Conservation (phyloP, 2,113 vertebrate species). For the Scomber scombrus region DNA sequence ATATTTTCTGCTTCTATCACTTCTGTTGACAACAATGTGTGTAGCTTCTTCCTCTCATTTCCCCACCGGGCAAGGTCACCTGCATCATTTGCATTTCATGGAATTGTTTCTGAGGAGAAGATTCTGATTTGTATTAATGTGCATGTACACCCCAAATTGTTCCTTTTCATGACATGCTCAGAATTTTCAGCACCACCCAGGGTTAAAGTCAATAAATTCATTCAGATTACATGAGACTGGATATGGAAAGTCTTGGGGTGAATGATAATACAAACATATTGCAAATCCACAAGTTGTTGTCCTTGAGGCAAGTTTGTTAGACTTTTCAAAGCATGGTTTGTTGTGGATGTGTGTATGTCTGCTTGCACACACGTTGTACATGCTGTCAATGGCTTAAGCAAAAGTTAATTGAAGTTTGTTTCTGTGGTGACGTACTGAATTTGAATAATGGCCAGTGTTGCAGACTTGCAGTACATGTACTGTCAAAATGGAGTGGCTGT, state of each 20-base stretch:
- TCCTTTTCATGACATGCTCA: conserved; percentile 62
- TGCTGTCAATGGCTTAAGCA: too few species aligned
- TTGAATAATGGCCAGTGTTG: too few species aligned
- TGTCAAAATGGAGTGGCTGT: too few species aligned
- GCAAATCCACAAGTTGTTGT: conserved; percentile 42
- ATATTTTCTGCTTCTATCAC: conserved; percentile 63
- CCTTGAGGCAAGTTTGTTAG: conserved; percentile 51
- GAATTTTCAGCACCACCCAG: conserved; percentile 79
- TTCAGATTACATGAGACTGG: conserved; percentile 65
- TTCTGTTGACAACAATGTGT: conserved; percentile 69
- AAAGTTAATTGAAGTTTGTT: neutral
- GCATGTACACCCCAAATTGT: conserved; percentile 57
- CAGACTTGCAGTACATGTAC: too few species aligned
- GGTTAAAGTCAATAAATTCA: conserved; percentile 75
- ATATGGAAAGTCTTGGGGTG: conserved; percentile 37
- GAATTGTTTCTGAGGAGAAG: conserved; percentile 72
- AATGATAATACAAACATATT: conserved; percentile 35
- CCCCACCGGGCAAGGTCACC: conserved; percentile 79
- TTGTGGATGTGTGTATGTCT: neutral
- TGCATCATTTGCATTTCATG: conserved; percentile 77
- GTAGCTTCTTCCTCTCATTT: conserved; percentile 61
- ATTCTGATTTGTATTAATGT: conserved; percentile 81
- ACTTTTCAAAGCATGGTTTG: conserved; percentile 14
- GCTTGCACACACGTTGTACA: neutral
- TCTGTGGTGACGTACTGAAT: neutral